Percentiles rank a stretch among this genome's conserved stretches.
Conservation (phyloP, 2,797 vertebrate species). For the Pantherophis alleghaniensis region DNA sequence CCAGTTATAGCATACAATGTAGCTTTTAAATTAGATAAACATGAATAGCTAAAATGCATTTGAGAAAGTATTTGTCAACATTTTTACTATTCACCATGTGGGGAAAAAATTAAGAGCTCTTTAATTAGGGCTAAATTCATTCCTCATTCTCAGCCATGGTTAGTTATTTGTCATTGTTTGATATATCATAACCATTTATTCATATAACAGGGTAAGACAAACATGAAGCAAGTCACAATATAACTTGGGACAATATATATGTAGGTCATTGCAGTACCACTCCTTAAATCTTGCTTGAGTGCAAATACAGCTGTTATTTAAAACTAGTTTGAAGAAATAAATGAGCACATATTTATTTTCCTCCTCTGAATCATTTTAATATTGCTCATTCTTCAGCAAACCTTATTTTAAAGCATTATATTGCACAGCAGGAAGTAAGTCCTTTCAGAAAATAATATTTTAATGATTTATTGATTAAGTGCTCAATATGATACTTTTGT, state of each 20-base stretch:
- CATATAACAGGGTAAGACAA: neutral
- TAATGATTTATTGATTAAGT: constrained; percentile 52
- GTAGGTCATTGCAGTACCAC: neutral
- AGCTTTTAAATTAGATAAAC: neutral
- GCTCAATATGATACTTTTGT: constrained; percentile 15
- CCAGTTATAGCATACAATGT: neutral
- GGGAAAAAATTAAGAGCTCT: neutral
- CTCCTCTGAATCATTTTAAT: neutral
- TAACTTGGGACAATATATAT: neutral
- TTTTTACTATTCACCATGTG: neutral
- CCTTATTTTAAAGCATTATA: neutral
- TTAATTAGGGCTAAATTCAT: neutral
- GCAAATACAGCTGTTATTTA: neutral
- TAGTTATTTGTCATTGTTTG: neutral
- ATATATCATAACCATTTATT: neutral
- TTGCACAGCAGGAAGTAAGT: constrained; percentile 23
- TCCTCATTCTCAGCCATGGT: neutral
- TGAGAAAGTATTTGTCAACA: neutral
- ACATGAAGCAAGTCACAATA: neutral
- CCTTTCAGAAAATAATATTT: constrained; percentile 40
- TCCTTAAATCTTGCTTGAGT: neutral
- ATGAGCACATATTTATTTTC: neutral
- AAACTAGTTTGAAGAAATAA: neutral
- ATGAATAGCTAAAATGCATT: neutral
- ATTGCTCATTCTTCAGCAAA: constrained; percentile 1